Evolutionary conservation across 53 echinoderm and acorn worm genomes (phyloP).

Genomic region (Apostichopus leukothele): DNA sequence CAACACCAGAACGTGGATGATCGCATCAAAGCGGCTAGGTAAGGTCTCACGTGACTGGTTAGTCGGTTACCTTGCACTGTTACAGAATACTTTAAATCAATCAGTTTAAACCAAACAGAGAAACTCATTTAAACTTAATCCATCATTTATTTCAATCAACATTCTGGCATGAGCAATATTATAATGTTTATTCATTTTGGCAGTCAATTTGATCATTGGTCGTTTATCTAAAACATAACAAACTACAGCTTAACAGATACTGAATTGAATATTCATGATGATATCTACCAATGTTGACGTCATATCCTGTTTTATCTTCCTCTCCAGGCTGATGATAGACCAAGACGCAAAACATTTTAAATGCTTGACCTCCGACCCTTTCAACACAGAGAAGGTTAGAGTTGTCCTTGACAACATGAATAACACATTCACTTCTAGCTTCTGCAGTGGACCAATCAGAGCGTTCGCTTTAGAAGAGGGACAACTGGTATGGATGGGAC

Average conservation of each 20-base stretch:
- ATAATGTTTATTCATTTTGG: no score
- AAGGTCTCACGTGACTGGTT: background rate
- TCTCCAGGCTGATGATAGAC: constrained; percentile 34
- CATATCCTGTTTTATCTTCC: background rate
- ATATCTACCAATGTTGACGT: no score
- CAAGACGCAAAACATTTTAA: constrained; percentile 45
- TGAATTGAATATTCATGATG: no score
- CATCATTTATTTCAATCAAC: no score
- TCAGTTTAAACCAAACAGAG: background rate
- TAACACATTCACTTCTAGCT: constrained; percentile 25
- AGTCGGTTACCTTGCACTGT: background rate
- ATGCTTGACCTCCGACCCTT: constrained; percentile 40
- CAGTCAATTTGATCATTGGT: no score
- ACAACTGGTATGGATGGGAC: constrained; percentile 16
- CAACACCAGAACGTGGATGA: constrained; percentile 42
- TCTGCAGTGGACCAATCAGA: constrained; percentile 29
- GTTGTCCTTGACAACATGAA: constrained; percentile 47
- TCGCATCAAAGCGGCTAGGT: constrained; percentile 43
- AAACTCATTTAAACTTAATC: background rate
- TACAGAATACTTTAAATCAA: no score
- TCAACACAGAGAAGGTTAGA: constrained; percentile 38
- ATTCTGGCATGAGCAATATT: no score
- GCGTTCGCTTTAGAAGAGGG: constrained; percentile 32
- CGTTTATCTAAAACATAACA: no score
- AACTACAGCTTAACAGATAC: no score